Conservation (phyloP, 2,113 vertebrate species). For the Dasypus novemcinctus region DNA sequence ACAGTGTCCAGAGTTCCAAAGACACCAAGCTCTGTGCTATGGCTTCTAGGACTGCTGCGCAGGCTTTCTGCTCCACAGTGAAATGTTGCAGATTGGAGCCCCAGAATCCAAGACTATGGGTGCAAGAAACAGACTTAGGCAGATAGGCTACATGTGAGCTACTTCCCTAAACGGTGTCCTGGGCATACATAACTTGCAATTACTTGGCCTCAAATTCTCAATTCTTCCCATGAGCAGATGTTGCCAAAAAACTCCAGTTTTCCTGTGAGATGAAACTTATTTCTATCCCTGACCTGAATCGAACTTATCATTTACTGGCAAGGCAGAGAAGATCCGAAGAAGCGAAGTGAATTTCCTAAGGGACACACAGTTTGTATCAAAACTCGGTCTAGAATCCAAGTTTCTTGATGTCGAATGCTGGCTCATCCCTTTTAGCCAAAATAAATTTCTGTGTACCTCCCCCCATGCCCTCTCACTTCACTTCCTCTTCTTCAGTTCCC, state of each 20-base stretch:
- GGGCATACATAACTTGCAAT: neutral
- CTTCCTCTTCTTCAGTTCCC: neutral
- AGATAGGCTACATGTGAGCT: neutral
- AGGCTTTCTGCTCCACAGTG: neutral
- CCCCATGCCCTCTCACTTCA: neutral
- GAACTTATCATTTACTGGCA: neutral
- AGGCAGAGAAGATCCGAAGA: neutral
- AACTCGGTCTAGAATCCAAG: neutral
- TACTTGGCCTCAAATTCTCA: neutral
- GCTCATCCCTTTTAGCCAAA: neutral
- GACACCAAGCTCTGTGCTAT: rapidly evolving
- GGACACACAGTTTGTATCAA: neutral
- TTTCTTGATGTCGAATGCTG: neutral
- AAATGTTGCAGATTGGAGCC: neutral
- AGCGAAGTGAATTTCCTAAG: neutral
- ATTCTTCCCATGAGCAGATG: neutral
- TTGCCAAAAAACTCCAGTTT: neutral
- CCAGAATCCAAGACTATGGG: neutral
- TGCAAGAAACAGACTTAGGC: neutral
- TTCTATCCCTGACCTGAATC: neutral
- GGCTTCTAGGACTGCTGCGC: rapidly evolving
- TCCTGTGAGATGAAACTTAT: neutral
- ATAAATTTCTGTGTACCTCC: neutral
- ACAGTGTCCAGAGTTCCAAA: neutral
- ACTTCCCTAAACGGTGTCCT: neutral